phyloP scores from a whole-genome alignment of 2,797 vertebrate species.

The Hemibagrus guttatus region DNA sequence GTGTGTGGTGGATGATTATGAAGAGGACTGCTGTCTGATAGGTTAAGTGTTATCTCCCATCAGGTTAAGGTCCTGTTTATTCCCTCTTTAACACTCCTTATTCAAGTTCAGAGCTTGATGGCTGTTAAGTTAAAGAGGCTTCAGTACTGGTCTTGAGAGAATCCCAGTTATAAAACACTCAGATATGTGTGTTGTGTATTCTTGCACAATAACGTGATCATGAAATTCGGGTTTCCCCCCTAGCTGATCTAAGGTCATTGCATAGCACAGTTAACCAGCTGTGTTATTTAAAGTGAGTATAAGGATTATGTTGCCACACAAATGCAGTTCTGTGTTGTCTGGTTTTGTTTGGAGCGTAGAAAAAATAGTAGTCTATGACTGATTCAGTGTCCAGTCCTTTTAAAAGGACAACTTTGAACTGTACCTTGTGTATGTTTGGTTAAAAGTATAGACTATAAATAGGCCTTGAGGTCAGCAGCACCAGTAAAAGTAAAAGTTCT shows the following conservation, averaged over 20 bases:
- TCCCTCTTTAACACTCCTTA: background rate
- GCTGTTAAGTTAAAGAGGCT: background rate
- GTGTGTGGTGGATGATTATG: background rate
- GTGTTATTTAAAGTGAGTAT: background rate
- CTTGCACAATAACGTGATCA: background rate
- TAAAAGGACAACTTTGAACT: background rate
- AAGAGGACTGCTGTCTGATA: too few species aligned
- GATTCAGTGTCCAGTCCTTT: background rate
- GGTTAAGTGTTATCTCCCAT: background rate
- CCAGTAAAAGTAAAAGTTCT: background rate
- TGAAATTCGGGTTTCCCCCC: background rate
- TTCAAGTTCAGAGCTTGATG: background rate
- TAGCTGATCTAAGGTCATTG: background rate
- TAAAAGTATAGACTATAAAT: background rate
- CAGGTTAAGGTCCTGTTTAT: background rate
- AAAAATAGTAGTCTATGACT: background rate
- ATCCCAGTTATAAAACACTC: background rate
- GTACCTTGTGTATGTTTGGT: conserved; percentile 4
- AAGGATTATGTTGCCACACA: background rate
- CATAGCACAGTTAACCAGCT: background rate
- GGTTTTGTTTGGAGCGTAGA: background rate
- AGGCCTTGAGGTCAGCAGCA: background rate
- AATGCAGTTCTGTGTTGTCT: background rate
- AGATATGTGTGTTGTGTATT: background rate
- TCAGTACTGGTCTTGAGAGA: background rate